Percentiles rank a stretch among this genome's conserved stretches.
Evolutionary conservation across 1,140 invertebrate species (phyloP).

Genomic region (Panulirus ornatus): DNA sequence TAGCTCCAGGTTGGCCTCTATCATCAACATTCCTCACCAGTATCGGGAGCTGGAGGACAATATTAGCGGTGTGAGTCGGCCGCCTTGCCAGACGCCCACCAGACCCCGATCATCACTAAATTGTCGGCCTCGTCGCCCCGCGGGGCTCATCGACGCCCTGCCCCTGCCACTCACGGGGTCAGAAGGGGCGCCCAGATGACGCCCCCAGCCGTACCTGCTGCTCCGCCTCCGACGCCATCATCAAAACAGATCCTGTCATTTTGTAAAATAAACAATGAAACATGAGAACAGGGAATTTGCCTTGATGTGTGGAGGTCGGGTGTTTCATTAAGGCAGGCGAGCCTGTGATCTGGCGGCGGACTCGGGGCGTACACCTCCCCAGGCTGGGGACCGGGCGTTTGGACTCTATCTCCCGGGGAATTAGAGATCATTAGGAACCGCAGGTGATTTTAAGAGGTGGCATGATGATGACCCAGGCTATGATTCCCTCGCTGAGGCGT

Average conservation of each 20-base stretch:
- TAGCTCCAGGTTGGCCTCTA: background rate
- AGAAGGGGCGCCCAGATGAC: constrained; percentile 12
- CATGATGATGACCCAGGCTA: background rate
- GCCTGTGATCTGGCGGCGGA: background rate
- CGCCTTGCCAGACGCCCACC: constrained; percentile 24
- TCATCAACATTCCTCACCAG: background rate
- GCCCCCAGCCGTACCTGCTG: background rate
- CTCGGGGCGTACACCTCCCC: background rate
- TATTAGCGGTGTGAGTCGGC: background rate
- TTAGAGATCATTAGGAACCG: background rate
- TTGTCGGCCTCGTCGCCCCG: constrained; percentile 11
- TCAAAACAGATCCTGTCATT: constrained; percentile 67
- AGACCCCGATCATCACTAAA: constrained; percentile 42
- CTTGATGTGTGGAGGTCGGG: constrained; percentile 26
- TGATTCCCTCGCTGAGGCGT: constrained; percentile 29
- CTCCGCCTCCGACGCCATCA: constrained; percentile 25
- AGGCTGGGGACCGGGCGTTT: background rate
- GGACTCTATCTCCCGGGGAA: background rate
- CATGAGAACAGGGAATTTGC: constrained; percentile 56
- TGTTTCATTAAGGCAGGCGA: constrained; percentile 26
- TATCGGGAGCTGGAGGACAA: background rate
- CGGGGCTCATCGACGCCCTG: background rate
- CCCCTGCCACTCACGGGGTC: background rate
- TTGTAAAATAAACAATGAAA: constrained; percentile 68
- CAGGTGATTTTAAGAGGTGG: background rate